Conservation (phyloP, 2,888 invertebrate genomes). For the Epsilonema sp. region DNA sequence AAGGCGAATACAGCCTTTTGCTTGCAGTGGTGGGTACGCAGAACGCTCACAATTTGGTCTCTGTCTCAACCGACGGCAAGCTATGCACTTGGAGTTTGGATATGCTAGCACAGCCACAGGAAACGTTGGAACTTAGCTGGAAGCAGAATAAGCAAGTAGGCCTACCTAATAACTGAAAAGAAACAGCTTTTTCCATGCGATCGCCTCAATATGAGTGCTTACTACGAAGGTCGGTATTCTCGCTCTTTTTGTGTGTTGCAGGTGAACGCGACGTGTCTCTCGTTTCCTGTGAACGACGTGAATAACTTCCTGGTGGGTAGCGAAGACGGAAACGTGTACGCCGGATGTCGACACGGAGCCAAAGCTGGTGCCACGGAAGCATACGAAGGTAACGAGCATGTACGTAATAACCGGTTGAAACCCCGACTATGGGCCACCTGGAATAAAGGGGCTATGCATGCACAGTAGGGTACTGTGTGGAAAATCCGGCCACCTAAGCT, state of each 20-base stretch:
- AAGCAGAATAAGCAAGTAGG: constrained; percentile 9
- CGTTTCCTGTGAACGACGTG: constrained; percentile 73
- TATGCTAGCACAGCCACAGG: constrained; percentile 83
- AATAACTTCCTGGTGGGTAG: constrained; percentile 91
- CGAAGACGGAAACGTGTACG: constrained; percentile 85
- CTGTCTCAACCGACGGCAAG: constrained; percentile 89
- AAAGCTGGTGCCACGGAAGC: constrained; percentile 11
- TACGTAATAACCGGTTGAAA: no score
- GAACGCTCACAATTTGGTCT: constrained; percentile 95
- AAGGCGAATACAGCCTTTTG: no score
- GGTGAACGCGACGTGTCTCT: constrained; percentile 69
- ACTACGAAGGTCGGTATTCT: no score
- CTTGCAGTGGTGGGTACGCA: constrained; percentile 51
- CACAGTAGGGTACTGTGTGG: no score
- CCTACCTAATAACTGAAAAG: no score
- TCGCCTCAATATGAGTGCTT: no score
- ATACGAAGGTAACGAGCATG: constrained; percentile 15
- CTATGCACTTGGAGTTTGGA: constrained; percentile 97
- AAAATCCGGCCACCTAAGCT: no score
- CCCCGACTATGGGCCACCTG: no score
- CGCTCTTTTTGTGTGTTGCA: no score
- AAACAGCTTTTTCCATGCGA: no score
- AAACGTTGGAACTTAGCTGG: constrained; percentile 11
- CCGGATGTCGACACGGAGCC: constrained; percentile 71
- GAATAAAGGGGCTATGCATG: no score